Conservation (phyloP, 2,797 vertebrate genomes). For the Sebastes kiyomatsui region DNA sequence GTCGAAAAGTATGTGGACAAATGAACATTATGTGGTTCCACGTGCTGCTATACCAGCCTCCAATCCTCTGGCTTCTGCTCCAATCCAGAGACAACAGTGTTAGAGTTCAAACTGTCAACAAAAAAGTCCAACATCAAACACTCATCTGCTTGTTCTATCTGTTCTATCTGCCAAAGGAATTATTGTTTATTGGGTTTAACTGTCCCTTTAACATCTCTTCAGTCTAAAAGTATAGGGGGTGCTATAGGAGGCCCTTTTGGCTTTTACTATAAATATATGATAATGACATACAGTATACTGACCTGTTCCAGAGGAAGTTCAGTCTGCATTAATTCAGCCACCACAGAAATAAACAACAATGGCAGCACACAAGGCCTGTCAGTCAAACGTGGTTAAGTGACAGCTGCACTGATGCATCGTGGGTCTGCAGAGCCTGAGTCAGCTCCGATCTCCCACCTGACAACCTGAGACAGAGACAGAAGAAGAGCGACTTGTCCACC, state of each 20-base stretch:
- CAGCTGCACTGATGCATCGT: slow-evolving; percentile 49
- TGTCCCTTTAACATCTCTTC: background rate
- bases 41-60: too few species aligned
- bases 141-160: too few species aligned
- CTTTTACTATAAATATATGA: background rate
- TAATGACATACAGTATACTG: background rate
- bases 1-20: background rate
- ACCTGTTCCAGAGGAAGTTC: background rate
- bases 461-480: slow-evolving; percentile 1
- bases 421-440: slow-evolving; percentile 39
- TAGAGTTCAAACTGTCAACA: too few species aligned
- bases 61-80: too few species aligned
- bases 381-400: slow-evolving; percentile 34
- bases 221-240: background rate
- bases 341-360: background rate
- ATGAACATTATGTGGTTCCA: background rate
- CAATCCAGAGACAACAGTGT: too few species aligned
- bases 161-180: too few species aligned
- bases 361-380: background rate
- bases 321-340: slow-evolving; percentile 9
- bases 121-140: too few species aligned
- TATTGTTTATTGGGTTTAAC: background rate
- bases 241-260: background rate
- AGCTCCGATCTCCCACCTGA: slow-evolving; percentile 1
- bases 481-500: background rate